Evolutionary conservation across 2,888 invertebrate species (phyloP).

Genomic region (Autographa pulchrina): DNA sequence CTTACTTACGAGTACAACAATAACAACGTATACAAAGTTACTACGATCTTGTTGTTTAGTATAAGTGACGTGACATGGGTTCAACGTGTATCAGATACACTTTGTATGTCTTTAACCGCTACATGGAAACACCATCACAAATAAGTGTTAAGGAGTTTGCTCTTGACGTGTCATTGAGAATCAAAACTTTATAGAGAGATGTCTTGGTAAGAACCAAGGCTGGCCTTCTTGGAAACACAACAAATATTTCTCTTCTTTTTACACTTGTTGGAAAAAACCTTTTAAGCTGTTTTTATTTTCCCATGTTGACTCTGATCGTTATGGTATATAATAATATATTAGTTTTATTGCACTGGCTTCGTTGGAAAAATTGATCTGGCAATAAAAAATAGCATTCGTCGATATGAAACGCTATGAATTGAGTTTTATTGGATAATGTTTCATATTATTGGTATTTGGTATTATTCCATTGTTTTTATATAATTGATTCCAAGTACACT

Average conservation of each 20-base stretch:
- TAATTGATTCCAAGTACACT: not conserved
- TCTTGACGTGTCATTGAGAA: not conserved
- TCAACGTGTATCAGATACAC: not conserved
- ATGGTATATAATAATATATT: no score
- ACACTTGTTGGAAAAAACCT: no score
- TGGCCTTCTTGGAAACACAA: no score
- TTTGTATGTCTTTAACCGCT: not conserved
- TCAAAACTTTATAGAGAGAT: not conserved
- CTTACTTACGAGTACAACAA: not conserved
- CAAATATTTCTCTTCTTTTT: no score
- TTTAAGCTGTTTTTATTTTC: no score
- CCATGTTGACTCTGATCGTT: no score
- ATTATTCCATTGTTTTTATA: not conserved
- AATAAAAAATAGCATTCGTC: no score
- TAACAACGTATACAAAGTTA: not conserved
- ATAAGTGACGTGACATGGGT: not conserved
- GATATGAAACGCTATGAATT: no score
- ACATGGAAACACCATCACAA: constrained; percentile 4
- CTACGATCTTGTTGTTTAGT: not conserved
- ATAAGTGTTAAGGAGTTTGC: not conserved
- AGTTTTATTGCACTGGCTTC: no score
- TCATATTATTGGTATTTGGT: not conserved
- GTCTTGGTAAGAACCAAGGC: no score
- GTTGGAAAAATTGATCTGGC: no score
- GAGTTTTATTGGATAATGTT: not conserved